These are phyloP conservation scores for Lota lota DNA, from an alignment of 2,113 vertebrate genomes.

Conservation along the genomic window DNA sequence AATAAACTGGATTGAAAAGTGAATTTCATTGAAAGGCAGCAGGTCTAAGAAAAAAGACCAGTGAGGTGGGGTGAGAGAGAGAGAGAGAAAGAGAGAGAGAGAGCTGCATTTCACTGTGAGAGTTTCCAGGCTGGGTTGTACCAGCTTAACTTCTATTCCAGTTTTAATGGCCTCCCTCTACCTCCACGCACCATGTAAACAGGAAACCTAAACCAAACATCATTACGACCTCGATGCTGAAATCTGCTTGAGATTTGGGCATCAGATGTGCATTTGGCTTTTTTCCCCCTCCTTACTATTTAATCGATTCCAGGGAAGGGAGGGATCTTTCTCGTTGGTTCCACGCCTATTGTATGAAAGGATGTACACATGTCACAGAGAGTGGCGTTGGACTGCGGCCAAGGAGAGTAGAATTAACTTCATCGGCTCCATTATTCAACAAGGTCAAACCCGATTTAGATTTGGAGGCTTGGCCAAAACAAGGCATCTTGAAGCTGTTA, in stretches of 20 bases:
- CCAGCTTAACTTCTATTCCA: slow-evolving; percentile 41
- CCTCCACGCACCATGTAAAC: slow-evolving; percentile 43
- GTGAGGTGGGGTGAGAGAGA: background rate
- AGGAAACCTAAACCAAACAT: slow-evolving; percentile 38
- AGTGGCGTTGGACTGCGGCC: slow-evolving; percentile 33
- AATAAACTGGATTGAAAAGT: no score
- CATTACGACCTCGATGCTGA: slow-evolving; percentile 13
- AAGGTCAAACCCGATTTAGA: slow-evolving; percentile 62
- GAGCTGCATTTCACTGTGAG: slow-evolving; percentile 38
- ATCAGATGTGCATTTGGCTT: no score
- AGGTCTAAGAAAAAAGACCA: no score
- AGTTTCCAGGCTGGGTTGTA: slow-evolving; percentile 44
- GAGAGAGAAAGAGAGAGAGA: slow-evolving; percentile 6
- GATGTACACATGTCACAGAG: slow-evolving; percentile 24
- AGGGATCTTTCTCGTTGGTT: slow-evolving; percentile 16
- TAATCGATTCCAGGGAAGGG: slow-evolving; percentile 42
- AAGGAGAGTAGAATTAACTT: slow-evolving; percentile 47
- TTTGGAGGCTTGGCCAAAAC: slow-evolving; percentile 58
- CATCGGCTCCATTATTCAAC: slow-evolving; percentile 58
- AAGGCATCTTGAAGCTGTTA: slow-evolving; percentile 74
- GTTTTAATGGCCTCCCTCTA: slow-evolving; percentile 37
- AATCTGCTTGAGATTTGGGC: background rate
- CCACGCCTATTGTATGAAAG: slow-evolving; percentile 16
- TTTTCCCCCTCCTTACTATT: slow-evolving; percentile 18
- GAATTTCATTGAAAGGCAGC: no score